phyloP scores from a whole-genome alignment of 1,140 invertebrate genomes.

The Megalopta genalis region DNA sequence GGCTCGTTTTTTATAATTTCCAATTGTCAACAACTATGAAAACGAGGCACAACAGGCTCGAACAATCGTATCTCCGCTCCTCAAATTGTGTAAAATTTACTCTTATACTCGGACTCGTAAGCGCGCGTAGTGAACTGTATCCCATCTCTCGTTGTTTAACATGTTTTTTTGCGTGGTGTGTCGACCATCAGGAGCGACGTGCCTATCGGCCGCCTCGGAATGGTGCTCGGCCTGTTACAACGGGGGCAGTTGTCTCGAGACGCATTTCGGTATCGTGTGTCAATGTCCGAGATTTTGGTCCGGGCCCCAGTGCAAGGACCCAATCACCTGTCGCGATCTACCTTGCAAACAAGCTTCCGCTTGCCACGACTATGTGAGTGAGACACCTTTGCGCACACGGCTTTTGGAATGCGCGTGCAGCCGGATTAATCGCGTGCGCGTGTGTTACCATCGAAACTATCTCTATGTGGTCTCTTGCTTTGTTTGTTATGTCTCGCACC shows the following conservation, averaged over 20 bases:
- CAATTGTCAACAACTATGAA: too few species aligned
- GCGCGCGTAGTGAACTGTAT: too few species aligned
- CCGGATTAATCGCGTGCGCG: slow-evolving; percentile 33
- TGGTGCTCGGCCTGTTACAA: slow-evolving; percentile 81
- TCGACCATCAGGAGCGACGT: slow-evolving; percentile 60
- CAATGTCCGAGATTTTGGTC: slow-evolving; percentile 82
- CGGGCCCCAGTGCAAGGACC: slow-evolving; percentile 78
- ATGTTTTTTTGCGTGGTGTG: neutral
- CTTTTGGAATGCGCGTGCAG: slow-evolving; percentile 31
- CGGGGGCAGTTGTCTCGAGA: slow-evolving; percentile 82
- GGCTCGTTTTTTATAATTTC: too few species aligned
- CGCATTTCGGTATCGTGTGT: slow-evolving; percentile 80
- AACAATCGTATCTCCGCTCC: too few species aligned
- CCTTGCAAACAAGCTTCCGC: slow-evolving; percentile 82
- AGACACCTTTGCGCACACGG: slow-evolving; percentile 34
- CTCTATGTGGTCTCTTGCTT: slow-evolving; percentile 52
- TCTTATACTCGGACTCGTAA: too few species aligned
- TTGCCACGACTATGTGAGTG: slow-evolving; percentile 84
- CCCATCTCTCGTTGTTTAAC: neutral
- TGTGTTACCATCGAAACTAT: slow-evolving; percentile 16
- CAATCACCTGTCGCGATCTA: slow-evolving; percentile 78
- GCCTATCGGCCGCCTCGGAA: slow-evolving; percentile 58
- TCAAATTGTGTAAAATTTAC: too few species aligned
- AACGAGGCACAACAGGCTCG: too few species aligned
- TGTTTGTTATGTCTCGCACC: slow-evolving; percentile 34